Base-by-base conservation (phyloP, 2,797 vertebrate species). In the Oryzias dopingdopingensis region DNA sequence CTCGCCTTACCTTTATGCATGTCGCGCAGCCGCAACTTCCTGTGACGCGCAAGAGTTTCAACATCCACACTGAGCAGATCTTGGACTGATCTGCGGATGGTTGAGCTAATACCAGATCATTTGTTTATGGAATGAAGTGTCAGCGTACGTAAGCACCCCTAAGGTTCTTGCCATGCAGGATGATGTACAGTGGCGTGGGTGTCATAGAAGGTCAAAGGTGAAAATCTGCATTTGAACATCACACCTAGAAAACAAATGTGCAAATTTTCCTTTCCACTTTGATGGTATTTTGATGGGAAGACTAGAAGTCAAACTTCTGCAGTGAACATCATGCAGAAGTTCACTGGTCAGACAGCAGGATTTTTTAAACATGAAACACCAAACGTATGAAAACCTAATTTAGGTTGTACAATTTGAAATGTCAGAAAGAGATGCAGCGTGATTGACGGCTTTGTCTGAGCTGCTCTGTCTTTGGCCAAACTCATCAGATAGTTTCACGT, bases 21-120 rank as follows among this genome's bases (percentile, higher is more conserved):
- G 62, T 67, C 49, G 41, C 46, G 45, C 42, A 16, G 43, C 47
- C 56, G 43, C 55, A 67, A 61, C 72, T 85, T 90, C 85, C 86
- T 87, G 79, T 90, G 85, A 88, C 70, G 65, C 14, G 54, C 49
- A 4, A 64, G 7, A 37, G 40, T 29, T 8, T 29, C 32, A 14
- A 68, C 72, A 54, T 53, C 40, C 67, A 72, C 65, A 71, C 72
- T 65, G 42, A 74, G 29, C 70, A 2, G 29, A 37, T 61, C 46
- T 54, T 0, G 2, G 15, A 46, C 6, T 46, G 56, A 24, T 65
- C 20, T 59, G 49, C 49, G 51, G 1, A 32, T 2, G 46, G 49
- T 67, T 65, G 13, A 42, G 37, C 17, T n/a, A 1, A 10, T 2
- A 15, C 18, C 43, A 37, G 47, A 63, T 62, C 55, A 41, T 51